Conservation (phyloP, 1,140 invertebrate genomes). For the Camponotus pennsylvanicus region DNA sequence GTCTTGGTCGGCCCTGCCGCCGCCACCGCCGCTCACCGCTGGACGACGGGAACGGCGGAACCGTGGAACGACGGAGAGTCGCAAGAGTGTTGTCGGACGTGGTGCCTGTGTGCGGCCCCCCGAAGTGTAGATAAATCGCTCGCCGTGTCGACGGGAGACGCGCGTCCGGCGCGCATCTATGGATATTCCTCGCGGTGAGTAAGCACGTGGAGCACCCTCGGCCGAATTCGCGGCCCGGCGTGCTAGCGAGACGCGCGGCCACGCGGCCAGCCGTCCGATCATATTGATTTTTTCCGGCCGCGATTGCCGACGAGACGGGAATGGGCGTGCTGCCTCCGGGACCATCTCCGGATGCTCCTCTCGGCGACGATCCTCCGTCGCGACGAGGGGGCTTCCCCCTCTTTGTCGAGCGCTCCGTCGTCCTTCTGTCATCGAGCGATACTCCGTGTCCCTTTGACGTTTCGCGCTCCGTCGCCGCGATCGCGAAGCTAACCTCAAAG, state of each 20-base stretch:
- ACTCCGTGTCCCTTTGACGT: background rate
- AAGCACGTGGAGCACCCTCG: no score
- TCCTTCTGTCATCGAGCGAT: no score
- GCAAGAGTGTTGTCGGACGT: constrained; percentile 77
- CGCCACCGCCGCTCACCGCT: constrained; percentile 35
- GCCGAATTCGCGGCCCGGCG: background rate
- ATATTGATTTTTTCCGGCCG: constrained; percentile 68
- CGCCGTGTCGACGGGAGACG: constrained; percentile 66
- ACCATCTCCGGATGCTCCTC: background rate
- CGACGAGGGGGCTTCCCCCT: background rate
- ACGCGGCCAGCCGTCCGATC: constrained; percentile 52
- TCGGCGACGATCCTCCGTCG: background rate
- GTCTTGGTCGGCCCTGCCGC: constrained; percentile 25
- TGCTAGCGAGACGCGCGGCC: constrained; percentile 19
- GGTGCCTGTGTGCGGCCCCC: constrained; percentile 67
- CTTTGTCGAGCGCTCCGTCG: background rate
- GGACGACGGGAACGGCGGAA: constrained; percentile 73
- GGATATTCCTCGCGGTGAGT: constrained; percentile 78
- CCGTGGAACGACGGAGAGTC: constrained; percentile 77
- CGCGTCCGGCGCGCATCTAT: constrained; percentile 66
- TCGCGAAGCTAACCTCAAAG: constrained; percentile 77
- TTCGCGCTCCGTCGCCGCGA: background rate
- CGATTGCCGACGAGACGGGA: constrained; percentile 59
- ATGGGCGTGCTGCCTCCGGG: constrained; percentile 75
- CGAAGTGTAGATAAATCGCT: constrained; percentile 78